phyloP scores from a whole-genome alignment of 2,888 invertebrate genomes.

The Luperina testacea region DNA sequence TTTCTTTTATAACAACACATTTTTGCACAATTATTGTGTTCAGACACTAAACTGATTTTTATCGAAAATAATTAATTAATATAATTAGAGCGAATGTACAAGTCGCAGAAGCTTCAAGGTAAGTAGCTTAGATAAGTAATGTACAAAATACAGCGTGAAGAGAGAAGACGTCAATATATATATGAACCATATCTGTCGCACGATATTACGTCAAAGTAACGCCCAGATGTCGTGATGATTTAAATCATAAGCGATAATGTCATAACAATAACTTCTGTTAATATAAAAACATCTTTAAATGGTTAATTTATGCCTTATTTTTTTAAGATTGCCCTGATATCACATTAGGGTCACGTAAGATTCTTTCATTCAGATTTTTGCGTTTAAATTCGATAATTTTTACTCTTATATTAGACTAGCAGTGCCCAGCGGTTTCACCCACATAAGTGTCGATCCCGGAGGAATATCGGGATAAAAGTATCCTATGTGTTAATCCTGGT shows the following conservation, averaged over 20 bases:
- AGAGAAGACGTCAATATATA: conserved; percentile 87
- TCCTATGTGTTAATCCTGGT: too few relatives aligned
- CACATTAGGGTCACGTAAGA: conserved; percentile 45
- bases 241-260: conserved; percentile 85
- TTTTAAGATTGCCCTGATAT: conserved; percentile 38
- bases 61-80: conserved; percentile 65
- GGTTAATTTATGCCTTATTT: conserved; percentile 53
- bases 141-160: conserved; percentile 85
- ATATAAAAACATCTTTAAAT: conserved; percentile 74
- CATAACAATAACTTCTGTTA: conserved; percentile 80
- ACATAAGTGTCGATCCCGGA: too few relatives aligned
- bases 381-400: neutral
- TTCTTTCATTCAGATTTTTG: conserved; percentile 15
- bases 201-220: conserved; percentile 89
- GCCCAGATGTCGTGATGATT: conserved; percentile 86
- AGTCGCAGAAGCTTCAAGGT: conserved; percentile 87
- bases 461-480: too few relatives aligned
- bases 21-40: conserved; percentile 69
- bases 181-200: conserved; percentile 86
- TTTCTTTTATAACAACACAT: conserved; percentile 88
- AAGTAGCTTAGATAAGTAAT: conserved; percentile 88
- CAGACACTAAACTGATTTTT: conserved; percentile 47
- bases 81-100: conserved; percentile 77
- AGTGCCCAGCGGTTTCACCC: too few relatives aligned
- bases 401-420: neutral